Evolutionary conservation across 2,113 vertebrate genomes (phyloP).

Genomic region (Bambusicola thoracicus): DNA sequence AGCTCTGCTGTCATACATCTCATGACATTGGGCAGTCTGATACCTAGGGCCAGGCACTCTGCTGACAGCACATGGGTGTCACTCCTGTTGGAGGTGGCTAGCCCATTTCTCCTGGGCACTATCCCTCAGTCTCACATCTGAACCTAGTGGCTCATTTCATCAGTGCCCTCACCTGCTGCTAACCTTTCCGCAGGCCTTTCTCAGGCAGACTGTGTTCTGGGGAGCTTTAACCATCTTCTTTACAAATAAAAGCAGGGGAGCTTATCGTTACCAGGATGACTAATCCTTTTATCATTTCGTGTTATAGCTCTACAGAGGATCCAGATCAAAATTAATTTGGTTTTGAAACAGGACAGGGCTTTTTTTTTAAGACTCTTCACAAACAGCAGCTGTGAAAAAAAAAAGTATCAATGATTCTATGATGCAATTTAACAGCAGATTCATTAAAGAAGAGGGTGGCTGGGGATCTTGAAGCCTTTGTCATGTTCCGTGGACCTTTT

Average conservation of each 20-base stretch:
- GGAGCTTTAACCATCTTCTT: slow-evolving; percentile 43
- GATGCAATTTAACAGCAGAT: not conserved
- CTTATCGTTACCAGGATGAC: slow-evolving; percentile 4
- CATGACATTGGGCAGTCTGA: not conserved
- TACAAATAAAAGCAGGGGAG: slow-evolving; percentile 41
- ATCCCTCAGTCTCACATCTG: not conserved
- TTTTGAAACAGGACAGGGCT: not conserved
- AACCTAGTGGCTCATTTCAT: not conserved
- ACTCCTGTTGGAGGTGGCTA: not conserved
- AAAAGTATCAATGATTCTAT: not conserved
- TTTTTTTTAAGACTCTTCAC: not conserved
- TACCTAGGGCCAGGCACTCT: not conserved
- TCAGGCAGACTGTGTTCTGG: not conserved
- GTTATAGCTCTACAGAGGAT: not conserved
- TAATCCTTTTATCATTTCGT: slow-evolving; percentile 18
- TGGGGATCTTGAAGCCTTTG: not conserved
- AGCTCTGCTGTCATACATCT: not conserved
- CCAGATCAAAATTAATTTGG: not conserved
- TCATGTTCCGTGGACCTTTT: not conserved
- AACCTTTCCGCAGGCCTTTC: slow-evolving; percentile 7
- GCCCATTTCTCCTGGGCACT: not conserved
- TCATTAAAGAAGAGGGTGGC: not conserved
- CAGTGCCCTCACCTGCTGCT: slow-evolving; percentile 23
- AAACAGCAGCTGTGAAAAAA: slow-evolving; percentile 37
- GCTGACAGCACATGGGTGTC: not conserved